Conservation (phyloP, 2,888 invertebrate genomes). For the Dione vanillae region DNA sequence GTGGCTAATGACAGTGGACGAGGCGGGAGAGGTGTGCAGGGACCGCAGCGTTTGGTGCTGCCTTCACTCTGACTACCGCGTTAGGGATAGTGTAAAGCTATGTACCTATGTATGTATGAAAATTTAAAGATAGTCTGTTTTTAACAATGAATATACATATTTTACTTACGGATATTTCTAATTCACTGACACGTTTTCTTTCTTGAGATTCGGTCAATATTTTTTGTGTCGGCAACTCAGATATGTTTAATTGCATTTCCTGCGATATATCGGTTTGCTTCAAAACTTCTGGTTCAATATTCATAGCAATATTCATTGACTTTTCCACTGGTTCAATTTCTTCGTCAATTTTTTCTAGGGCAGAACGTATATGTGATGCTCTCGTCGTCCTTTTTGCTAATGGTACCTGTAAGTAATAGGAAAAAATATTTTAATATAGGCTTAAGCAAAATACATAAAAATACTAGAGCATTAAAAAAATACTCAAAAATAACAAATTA, state of each 20-base stretch:
- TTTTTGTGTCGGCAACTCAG: conserved; percentile 65
- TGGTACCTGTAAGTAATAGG: conserved; percentile 37
- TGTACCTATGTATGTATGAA: too few relatives aligned
- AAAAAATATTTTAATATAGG: too few relatives aligned
- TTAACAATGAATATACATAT: conserved; percentile 12
- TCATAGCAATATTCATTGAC: conserved; percentile 30
- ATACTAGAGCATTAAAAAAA: too few relatives aligned
- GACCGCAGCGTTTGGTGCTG: too few relatives aligned
- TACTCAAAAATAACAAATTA: too few relatives aligned
- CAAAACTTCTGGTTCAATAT: conserved; percentile 39
- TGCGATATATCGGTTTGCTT: conserved; percentile 30
- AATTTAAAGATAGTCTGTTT: too few relatives aligned
- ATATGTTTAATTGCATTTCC: conserved; percentile 55
- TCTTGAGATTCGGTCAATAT: conserved; percentile 53
- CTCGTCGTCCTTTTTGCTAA: conserved; percentile 5
- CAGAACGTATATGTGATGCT: conserved; percentile 5
- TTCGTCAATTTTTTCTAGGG: conserved; percentile 38
- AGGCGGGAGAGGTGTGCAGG: too few relatives aligned
- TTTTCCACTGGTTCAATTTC: conserved; percentile 20
- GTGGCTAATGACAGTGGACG: too few relatives aligned
- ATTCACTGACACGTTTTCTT: conserved; percentile 51
- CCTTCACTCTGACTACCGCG: too few relatives aligned
- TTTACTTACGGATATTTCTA: conserved; percentile 46
- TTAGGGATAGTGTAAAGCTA: too few relatives aligned
- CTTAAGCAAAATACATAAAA: too few relatives aligned